These are phyloP conservation scores for Callimorpha dominula DNA, from an alignment of 2,888 invertebrate genomes.

Conservation along the genomic window DNA sequence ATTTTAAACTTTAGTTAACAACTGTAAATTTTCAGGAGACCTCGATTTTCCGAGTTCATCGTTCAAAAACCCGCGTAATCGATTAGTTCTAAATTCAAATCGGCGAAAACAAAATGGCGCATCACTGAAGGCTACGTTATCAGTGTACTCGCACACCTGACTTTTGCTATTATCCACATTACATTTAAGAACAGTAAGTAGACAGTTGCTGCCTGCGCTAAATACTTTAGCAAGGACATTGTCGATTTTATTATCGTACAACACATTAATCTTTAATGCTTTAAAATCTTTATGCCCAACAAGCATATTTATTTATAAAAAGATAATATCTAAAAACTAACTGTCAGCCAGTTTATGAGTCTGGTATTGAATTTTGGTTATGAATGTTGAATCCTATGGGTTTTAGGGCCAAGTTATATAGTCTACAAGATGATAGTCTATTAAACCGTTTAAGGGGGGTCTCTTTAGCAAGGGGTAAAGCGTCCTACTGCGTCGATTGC, in stretches of 20 bases:
- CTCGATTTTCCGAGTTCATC: slow-evolving; percentile 11
- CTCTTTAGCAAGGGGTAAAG: too few species aligned
- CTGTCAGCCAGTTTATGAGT: neutral
- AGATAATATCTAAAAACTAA: neutral
- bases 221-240: slow-evolving; percentile 20
- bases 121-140: slow-evolving; percentile 53
- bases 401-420: neutral
- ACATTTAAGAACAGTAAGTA: slow-evolving; percentile 23
- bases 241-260: neutral
- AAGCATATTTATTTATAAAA: too few species aligned
- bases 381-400: neutral
- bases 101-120: slow-evolving; percentile 35
- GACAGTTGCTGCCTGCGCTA: slow-evolving; percentile 24
- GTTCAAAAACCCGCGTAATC: slow-evolving; percentile 16
- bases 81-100: slow-evolving; percentile 26
- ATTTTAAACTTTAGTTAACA: neutral
- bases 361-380: neutral
- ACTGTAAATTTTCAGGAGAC: neutral
- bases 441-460: too few species aligned
- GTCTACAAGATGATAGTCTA: too few species aligned
- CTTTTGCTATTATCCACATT: slow-evolving; percentile 38
- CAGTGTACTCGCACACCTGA: slow-evolving; percentile 48
- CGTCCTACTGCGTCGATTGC: too few species aligned
- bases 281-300: neutral
- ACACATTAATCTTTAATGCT: neutral